Base-by-base conservation (phyloP, 1,140 invertebrate species). In the Drosophila neocordata region DNA sequence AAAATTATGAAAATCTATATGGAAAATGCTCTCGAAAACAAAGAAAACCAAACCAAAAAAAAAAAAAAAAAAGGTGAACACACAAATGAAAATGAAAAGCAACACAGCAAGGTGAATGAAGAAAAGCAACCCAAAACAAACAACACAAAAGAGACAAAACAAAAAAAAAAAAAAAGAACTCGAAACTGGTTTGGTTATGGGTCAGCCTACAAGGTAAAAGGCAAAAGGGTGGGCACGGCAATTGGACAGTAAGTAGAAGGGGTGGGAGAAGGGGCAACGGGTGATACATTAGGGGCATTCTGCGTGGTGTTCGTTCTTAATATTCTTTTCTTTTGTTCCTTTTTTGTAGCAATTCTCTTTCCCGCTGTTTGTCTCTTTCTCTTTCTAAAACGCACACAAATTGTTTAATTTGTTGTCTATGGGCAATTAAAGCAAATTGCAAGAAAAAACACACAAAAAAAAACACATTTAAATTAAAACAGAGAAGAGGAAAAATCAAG, bases 1-100 rank as follows among this genome's bases (percentile, higher is more conserved):
- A 72, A 70, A 87, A 88, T 73, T 87, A 88, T 88, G 71, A 82
- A 88, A 88, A 87, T 83, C 83, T 71, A 88, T 84, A 82, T 89
- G 79, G 84, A 72, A 88, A 88, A 89, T 74, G 83, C 73, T 67
- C 64, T 61, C 53, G 60, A 59, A 62, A 58, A 58, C 61, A 62
- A 74, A 63, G 62, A 70, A 74, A 63, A 60, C 58, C 76, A 77
- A 74, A 51, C 31, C 31, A 24, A 18, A 37, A 27, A 22, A 60
- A 38, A 70, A 18, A 62, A 20, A 66, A 37, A 69, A 57, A 35
- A 53, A 35, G 63, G 73, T 71, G 65, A 53, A 73, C 58, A 73
- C 58, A 74, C 68, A 75, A 83, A 71, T 67, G 66, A 79, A 81
- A 69, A 65, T 64, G 69, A 81, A 76, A 73, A 67, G 15, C 15